A percentile compares a stretch with the other conserved stretches of the same genome.
These are phyloP conservation scores for Drosophila testacea DNA, from an alignment of 2,888 invertebrate species.

Conservation along the genomic window DNA sequence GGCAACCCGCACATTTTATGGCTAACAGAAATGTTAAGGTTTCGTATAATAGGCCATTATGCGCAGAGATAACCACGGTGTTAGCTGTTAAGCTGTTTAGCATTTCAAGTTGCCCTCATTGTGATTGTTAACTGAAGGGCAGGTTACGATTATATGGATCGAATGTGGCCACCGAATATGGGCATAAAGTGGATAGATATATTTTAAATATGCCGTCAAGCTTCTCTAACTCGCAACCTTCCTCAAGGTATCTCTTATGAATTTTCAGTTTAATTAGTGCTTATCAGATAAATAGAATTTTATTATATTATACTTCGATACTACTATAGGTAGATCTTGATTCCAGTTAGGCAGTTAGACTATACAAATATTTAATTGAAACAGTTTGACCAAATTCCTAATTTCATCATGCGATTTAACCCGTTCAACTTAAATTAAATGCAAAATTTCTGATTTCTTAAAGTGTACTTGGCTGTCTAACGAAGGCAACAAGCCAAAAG, in stretches of 20 bases:
- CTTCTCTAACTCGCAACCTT: not conserved
- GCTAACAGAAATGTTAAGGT: constrained; percentile 26
- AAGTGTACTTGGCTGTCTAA: constrained; percentile 28
- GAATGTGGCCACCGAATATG: not conserved
- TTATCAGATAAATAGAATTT: not conserved
- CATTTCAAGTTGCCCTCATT: constrained; percentile 35
- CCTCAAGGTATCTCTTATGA: not conserved
- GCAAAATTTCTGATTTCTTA: not conserved
- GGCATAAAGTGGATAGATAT: not conserved
- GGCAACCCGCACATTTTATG: constrained; percentile 26
- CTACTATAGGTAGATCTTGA: not conserved
- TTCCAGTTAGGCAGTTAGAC: not conserved
- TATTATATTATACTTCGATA: not conserved
- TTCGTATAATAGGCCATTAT: constrained; percentile 18
- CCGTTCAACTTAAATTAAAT: not conserved
- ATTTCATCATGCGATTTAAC: constrained; percentile 3
- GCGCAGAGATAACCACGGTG: constrained; percentile 22
- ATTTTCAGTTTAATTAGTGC: not conserved
- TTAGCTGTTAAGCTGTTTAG: constrained; percentile 25
- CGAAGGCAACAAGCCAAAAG: constrained; percentile 10
- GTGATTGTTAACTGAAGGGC: constrained; percentile 28
- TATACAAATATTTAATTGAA: constrained; percentile 6
- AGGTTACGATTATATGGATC: constrained; percentile 1
- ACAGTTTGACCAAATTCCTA: not conserved
- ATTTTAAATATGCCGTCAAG: not conserved